Conservation (phyloP, 30 jellyfish, hydroid and myxozoan species). For the Aurelia coerulea region DNA sequence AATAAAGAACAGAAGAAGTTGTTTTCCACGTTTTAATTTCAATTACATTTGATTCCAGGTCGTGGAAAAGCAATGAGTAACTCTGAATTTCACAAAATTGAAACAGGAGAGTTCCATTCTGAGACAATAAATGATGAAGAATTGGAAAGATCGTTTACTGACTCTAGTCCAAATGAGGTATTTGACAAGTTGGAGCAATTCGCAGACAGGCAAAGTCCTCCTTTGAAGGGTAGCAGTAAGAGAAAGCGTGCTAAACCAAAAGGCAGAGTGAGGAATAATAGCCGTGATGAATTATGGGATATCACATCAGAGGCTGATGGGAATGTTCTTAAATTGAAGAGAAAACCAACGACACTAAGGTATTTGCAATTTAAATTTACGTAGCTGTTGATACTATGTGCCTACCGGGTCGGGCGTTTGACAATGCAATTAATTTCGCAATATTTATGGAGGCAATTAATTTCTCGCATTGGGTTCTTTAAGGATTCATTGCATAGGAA, state of each 20-base stretch:
- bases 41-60: neutral
- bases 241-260: slow-evolving; percentile 29
- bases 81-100: neutral
- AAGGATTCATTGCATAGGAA: too few species aligned
- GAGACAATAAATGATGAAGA: neutral
- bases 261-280: slow-evolving; percentile 5
- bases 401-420: neutral
- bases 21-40: too few species aligned
- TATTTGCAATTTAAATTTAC: neutral
- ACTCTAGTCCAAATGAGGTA: neutral
- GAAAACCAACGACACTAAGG: slow-evolving; percentile 37
- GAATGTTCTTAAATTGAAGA: slow-evolving; percentile 16
- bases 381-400: neutral
- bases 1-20: too few species aligned
- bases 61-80: neutral
- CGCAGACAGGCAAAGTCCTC: neutral
- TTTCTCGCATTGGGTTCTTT: too few species aligned
- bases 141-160: neutral
- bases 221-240: neutral
- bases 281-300: slow-evolving; percentile 49
- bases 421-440: too few species aligned
- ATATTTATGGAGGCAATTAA: too few species aligned
- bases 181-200: neutral
- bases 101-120: neutral
- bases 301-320: slow-evolving; percentile 37